These are phyloP conservation scores for Lysandra coridon DNA, from an alignment of 2,888 invertebrate genomes.

Conservation along the genomic window DNA sequence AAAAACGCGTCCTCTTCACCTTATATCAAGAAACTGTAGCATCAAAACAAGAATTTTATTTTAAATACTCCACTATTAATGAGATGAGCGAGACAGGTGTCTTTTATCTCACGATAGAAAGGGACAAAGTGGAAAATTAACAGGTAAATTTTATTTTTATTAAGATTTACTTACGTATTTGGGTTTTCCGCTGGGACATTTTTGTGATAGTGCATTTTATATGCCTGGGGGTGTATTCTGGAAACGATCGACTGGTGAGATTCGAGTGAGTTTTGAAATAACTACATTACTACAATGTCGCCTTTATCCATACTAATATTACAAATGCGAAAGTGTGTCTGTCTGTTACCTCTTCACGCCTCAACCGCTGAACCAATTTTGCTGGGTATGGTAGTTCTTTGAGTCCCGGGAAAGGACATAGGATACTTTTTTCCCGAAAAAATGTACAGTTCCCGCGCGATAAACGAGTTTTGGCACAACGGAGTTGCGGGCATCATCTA, in stretches of 20 bases:
- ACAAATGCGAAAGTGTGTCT: too few relatives aligned
- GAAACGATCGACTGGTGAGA: neutral
- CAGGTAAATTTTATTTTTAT: slow-evolving; percentile 34
- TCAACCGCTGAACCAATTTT: too few relatives aligned
- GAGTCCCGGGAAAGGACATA: too few relatives aligned
- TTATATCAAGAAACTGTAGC: neutral
- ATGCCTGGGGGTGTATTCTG: neutral
- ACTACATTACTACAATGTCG: too few relatives aligned
- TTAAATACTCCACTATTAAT: slow-evolving; percentile 13
- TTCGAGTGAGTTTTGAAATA: neutral
- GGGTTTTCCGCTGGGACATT: slow-evolving; percentile 15
- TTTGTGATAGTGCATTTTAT: neutral
- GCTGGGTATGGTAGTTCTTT: too few relatives aligned
- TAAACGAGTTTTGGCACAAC: too few relatives aligned
- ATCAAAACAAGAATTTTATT: neutral
- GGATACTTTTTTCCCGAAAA: too few relatives aligned
- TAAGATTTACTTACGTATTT: neutral
- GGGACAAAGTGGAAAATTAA: slow-evolving; percentile 36
- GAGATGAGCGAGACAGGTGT: slow-evolving; percentile 19
- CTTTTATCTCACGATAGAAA: slow-evolving; percentile 21
- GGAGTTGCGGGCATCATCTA: too few relatives aligned
- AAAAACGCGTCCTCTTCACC: neutral
- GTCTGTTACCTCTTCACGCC: too few relatives aligned
- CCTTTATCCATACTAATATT: too few relatives aligned
- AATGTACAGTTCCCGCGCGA: too few relatives aligned